Percentiles rank a stretch among this genome's conserved stretches.
These are phyloP conservation scores for Drosophila testacea DNA, from an alignment of 2,888 invertebrate genomes.

Conservation along the genomic window DNA sequence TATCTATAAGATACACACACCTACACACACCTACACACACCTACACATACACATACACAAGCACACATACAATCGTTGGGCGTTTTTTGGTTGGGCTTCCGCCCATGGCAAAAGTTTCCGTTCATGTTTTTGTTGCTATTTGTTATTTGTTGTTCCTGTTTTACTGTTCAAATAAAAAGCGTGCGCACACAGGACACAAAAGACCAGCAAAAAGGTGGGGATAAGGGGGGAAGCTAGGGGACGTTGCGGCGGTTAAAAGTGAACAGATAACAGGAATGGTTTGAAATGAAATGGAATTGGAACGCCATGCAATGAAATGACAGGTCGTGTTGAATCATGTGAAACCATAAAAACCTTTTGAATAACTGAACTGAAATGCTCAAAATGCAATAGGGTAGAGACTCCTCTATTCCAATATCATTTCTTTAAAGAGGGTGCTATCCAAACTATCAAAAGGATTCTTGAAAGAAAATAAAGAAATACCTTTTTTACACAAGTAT, in stretches of 20 bases:
- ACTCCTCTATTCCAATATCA: neutral
- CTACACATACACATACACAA: neutral
- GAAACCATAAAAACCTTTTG: neutral
- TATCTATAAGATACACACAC: conserved; percentile 69
- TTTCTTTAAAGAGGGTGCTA: neutral
- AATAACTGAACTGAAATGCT: conserved; percentile 1
- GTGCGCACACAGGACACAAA: conserved; percentile 58
- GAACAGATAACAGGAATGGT: conserved; percentile 6
- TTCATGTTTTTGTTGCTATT: conserved; percentile 26
- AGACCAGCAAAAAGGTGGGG: conserved; percentile 5
- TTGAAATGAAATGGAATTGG: conserved; percentile 8
- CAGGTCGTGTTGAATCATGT: neutral
- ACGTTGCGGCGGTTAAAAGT: no score
- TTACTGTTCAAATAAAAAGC: conserved; percentile 56
- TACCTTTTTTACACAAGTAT: neutral
- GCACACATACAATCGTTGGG: conserved; percentile 38
- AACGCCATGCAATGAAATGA: conserved; percentile 8
- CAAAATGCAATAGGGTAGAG: neutral
- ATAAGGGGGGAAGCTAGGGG: neutral
- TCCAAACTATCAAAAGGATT: no score
- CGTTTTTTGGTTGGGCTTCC: conserved; percentile 59
- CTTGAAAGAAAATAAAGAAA: no score
- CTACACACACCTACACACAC: conserved; percentile 15
- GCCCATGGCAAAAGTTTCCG: conserved; percentile 44
- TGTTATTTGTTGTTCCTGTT: conserved; percentile 20